Evolutionary conservation across 2,888 invertebrate species (phyloP).

Genomic region (Rhagium mordax): DNA sequence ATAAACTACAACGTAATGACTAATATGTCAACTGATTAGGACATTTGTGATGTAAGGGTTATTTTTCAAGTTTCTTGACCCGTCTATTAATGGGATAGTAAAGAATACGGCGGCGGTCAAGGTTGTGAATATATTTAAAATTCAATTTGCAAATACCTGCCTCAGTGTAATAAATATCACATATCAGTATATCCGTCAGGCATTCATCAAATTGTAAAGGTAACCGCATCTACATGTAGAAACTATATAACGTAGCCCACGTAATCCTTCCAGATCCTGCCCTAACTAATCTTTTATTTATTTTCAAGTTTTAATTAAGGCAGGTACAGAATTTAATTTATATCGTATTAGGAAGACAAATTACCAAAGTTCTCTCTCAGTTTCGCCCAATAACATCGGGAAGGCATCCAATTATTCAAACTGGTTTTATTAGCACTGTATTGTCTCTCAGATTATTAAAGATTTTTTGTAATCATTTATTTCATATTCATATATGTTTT

Average conservation of each 20-base stretch:
- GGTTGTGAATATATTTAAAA: slow-evolving; percentile 26
- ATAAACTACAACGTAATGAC: neutral
- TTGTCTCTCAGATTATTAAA: too few relatives aligned
- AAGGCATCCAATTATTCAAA: neutral
- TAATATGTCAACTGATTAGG: neutral
- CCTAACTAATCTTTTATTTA: slow-evolving; percentile 5
- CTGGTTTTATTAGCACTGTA: neutral
- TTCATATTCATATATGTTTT: too few relatives aligned
- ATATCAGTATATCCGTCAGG: slow-evolving; percentile 20
- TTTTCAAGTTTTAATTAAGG: neutral
- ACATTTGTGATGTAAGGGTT: neutral
- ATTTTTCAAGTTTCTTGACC: slow-evolving; percentile 23
- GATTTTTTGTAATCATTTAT: too few relatives aligned
- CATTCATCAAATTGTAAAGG: slow-evolving; percentile 17
- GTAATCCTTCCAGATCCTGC: neutral
- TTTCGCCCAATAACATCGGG: neutral
- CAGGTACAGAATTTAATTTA: neutral
- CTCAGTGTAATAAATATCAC: slow-evolving; percentile 17
- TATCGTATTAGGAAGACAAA: neutral
- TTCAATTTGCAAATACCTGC: slow-evolving; percentile 31
- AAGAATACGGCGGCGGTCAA: slow-evolving; percentile 18
- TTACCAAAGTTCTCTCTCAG: neutral
- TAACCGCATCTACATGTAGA: slow-evolving; percentile 2
- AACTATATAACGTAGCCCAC: slow-evolving; percentile 7
- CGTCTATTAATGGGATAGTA: slow-evolving; percentile 8